Evolutionary conservation across 1,140 invertebrate species (phyloP).

Genomic region (Phymastichus coffea): DNA sequence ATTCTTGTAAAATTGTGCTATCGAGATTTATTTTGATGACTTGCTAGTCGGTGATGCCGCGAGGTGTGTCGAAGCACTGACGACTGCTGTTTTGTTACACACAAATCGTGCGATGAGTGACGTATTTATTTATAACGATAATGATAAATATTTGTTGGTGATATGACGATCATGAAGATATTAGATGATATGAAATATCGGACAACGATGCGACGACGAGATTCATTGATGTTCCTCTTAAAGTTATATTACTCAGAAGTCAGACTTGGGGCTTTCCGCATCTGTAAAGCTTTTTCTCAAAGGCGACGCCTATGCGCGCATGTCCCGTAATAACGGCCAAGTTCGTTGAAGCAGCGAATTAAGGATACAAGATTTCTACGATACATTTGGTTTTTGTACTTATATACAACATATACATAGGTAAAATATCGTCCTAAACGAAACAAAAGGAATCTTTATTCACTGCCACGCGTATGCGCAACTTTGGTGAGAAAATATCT

Average conservation of each 20-base stretch:
- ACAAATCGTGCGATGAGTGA: conserved; percentile 42
- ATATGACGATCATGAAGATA: conserved; percentile 36
- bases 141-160: conserved; percentile 27
- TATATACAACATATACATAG: too few species aligned
- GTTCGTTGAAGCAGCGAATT: conserved; percentile 41
- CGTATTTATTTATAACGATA: conserved; percentile 53
- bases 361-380: conserved; percentile 40
- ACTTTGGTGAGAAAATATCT: too few species aligned
- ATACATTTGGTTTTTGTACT: too few species aligned
- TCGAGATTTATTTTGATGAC: too few species aligned
- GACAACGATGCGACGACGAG: conserved; percentile 32
- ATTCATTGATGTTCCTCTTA: conserved; percentile 57
- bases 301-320: too few species aligned
- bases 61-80: conserved; percentile 33
- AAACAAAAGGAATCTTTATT: too few species aligned
- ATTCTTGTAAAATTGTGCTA: too few species aligned
- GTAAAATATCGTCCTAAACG: too few species aligned
- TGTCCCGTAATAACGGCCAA: too few species aligned
- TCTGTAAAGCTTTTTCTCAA: conserved; percentile 28
- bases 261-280: conserved; percentile 41
- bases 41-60: too few species aligned
- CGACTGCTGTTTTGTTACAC: conserved; percentile 48
- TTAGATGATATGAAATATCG: conserved; percentile 30
- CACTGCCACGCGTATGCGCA: too few species aligned
- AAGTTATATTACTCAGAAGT: conserved; percentile 49